These are phyloP conservation scores for Pectinophora gossypiella DNA, from an alignment of 1,140 invertebrate genomes.

Conservation along the genomic window DNA sequence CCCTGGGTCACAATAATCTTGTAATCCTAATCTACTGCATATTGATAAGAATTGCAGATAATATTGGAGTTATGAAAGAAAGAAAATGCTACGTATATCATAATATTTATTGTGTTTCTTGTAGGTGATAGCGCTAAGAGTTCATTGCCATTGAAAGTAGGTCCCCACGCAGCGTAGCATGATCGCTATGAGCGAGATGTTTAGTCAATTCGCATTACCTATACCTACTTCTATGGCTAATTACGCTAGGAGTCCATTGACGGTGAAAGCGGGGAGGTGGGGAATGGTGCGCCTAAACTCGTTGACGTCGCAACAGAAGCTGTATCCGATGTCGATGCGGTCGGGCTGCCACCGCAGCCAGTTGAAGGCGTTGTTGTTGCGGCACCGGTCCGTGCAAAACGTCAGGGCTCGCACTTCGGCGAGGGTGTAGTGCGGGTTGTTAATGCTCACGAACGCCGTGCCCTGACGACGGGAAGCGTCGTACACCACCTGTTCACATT, in stretches of 20 bases:
- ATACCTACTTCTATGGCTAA: no score
- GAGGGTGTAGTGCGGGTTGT: conserved; percentile 77
- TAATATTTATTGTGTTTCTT: no score
- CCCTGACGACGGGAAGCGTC: conserved; percentile 69
- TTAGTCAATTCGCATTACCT: no score
- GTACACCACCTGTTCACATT: conserved; percentile 74
- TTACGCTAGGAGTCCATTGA: conserved; percentile 57
- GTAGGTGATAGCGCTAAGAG: no score
- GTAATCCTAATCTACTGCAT: no score
- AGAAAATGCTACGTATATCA: no score
- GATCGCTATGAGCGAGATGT: no score
- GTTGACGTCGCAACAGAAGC: conserved; percentile 79
- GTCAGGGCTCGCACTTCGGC: conserved; percentile 58
- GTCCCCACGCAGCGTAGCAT: no score
- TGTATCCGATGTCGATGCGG: conserved; percentile 77
- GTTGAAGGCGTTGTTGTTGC: conserved; percentile 71
- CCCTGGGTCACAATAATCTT: no score
- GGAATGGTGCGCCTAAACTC: conserved; percentile 77
- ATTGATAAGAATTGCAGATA: no score
- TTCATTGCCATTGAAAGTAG: no score
- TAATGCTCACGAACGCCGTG: conserved; percentile 78
- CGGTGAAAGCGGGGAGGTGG: conserved; percentile 66
- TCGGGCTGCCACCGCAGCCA: conserved; percentile 71
- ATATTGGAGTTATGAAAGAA: no score
- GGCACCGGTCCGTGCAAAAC: conserved; percentile 77